These are phyloP conservation scores for Oscheius sp. DNA, from an alignment of 2,888 invertebrate genomes.

Conservation along the genomic window DNA sequence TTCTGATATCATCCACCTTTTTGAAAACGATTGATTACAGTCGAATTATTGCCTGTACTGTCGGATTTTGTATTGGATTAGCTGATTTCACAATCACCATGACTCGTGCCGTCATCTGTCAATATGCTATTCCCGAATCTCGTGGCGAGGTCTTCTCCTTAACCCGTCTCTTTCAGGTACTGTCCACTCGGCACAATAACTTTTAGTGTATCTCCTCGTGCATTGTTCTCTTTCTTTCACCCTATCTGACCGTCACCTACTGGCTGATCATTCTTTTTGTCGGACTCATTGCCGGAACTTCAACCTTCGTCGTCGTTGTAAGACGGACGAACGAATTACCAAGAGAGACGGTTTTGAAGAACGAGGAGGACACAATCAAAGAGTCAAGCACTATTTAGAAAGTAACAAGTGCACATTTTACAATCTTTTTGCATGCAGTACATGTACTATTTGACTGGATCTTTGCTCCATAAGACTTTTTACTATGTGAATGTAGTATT, in stretches of 20 bases:
- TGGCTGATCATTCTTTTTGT: conserved; percentile 36
- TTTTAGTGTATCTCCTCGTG: conserved; percentile 45
- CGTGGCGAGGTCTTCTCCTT: conserved; percentile 51
- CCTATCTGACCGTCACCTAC: conserved; percentile 32
- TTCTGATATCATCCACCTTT: too few relatives aligned
- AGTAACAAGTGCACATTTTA: background rate
- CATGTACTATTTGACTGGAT: conserved; percentile 1
- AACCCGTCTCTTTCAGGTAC: conserved; percentile 53
- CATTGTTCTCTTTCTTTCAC: conserved; percentile 38
- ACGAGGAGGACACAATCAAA: background rate
- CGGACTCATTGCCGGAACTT: conserved; percentile 23
- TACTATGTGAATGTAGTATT: too few relatives aligned
- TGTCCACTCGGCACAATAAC: background rate
- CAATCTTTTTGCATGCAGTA: background rate
- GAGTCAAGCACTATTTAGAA: conserved; percentile 8
- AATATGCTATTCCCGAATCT: conserved; percentile 46
- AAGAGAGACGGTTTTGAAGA: background rate
- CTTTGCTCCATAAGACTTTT: conserved; percentile 4
- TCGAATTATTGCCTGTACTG: conserved; percentile 35
- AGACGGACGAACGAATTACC: background rate
- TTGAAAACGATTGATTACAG: conserved; percentile 31
- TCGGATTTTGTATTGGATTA: conserved; percentile 50
- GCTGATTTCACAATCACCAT: conserved; percentile 51
- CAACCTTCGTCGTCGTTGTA: conserved; percentile 17
- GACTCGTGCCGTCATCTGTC: conserved; percentile 52